Evolutionary conservation across 1,140 invertebrate species (phyloP).

Genomic region (Apis laboriosa): DNA sequence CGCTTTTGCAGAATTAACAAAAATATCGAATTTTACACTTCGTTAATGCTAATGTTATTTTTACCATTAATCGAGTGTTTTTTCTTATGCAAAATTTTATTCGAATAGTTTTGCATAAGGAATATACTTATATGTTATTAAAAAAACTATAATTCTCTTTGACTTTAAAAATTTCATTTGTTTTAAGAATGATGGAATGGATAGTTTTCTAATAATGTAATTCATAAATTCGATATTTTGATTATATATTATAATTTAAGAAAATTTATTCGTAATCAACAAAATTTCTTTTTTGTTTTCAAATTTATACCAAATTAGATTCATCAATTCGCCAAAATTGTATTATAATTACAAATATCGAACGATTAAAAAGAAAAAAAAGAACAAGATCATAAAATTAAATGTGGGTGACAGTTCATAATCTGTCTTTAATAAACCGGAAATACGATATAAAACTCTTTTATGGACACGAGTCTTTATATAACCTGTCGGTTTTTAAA

Average conservation of each 20-base stretch:
- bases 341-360: background rate
- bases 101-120: background rate
- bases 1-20: background rate
- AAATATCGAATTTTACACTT: background rate
- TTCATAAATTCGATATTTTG: background rate
- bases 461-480: conserved; percentile 18
- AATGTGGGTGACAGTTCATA: background rate
- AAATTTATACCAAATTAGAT: background rate
- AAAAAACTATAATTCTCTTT: background rate
- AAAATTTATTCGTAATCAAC: background rate
- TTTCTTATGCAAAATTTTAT: background rate
- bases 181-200: background rate
- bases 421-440: background rate
- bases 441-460: conserved; percentile 25
- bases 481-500: conserved; percentile 21
- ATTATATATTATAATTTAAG: background rate
- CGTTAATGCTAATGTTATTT: background rate
- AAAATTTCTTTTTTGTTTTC: background rate
- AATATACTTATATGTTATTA: background rate
- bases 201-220: background rate
- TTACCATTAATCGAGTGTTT: background rate
- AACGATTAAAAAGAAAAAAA: background rate
- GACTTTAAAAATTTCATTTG: background rate
- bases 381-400: background rate
- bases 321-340: background rate